Evolutionary conservation across 37 sponge, comb jelly and placozoan species (phyloP), one percentile per base, ranked within the genome.

Genomic region (Halichondria panicea): DNA sequence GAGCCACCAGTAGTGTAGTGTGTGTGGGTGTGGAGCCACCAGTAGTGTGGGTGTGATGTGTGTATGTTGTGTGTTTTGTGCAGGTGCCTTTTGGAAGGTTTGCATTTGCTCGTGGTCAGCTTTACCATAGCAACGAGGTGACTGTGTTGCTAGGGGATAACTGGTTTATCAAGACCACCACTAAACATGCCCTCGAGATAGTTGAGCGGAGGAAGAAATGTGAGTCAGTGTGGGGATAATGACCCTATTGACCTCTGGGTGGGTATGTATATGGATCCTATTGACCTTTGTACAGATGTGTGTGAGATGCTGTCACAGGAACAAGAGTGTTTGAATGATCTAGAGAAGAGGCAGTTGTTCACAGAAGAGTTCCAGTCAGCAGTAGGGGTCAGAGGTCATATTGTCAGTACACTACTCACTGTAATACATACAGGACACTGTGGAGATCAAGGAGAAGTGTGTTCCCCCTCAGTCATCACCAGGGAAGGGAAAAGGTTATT

Each of bases 101-200:
- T 63, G 97, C 88, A 31, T 93, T 90, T 60, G 87, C 93, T 78
- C 93, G 85, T 21, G 97, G 97, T 11, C 84, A 84, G 40, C 56
- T 96, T 52, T 81, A 92, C 43, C 84, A 89, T 58, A 96, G 94
- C 65, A 96, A 96, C 68, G 97, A 96, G 71, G 55, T 96, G 42
- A 55, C 84, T 56, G 97, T 90, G 30, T 56, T 89, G 40, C 79
- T 96, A 12, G 97, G 97, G 24, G 97, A 96, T 55, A 96, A 93
- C 85, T 96, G 93, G 97, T 96, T 96, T 87, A 83, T 78, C 7
- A 57, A 86, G 67, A 65, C 88, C 48, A 67, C 97, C 3, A 85
- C 89, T 22, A 68, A 87, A 28, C 79, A 96, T 30, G 93, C 94
- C 13, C 1, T 54, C 4, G 93, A 73, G 36, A 88, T 95, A 48